These are phyloP conservation scores for Metalampra italica DNA, from an alignment of 2,888 invertebrate genomes.

Conservation along the genomic window DNA sequence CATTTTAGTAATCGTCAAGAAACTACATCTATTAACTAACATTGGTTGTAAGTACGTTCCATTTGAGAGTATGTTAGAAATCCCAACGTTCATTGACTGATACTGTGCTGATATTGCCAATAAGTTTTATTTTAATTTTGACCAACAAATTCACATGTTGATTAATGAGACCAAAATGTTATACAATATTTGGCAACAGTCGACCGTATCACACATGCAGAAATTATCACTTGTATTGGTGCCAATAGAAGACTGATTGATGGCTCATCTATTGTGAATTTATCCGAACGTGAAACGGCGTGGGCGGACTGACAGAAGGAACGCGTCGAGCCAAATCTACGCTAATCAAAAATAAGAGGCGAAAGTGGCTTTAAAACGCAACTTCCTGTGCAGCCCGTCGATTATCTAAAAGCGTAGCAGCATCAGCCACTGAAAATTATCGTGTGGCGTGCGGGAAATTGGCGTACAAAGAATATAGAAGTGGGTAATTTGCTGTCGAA, in stretches of 20 bases:
- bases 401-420: constrained; percentile 50
- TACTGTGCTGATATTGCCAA: not conserved
- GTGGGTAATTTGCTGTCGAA: constrained; percentile 58
- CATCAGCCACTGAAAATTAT: constrained; percentile 65
- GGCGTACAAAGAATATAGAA: constrained; percentile 56
- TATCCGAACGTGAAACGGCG: constrained; percentile 37
- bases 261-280: constrained; percentile 42
- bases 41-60: too few relatives aligned
- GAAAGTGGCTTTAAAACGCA: constrained; percentile 50
- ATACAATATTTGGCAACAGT: constrained; percentile 66
- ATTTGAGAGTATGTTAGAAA: too few relatives aligned
- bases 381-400: constrained; percentile 62
- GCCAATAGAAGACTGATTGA: constrained; percentile 67
- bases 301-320: constrained; percentile 39
- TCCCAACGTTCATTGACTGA: not conserved
- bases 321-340: constrained; percentile 31
- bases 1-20: not conserved
- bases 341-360: constrained; percentile 40
- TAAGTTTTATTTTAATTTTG: not conserved
- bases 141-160: not conserved
- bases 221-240: constrained; percentile 63
- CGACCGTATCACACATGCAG: constrained; percentile 52
- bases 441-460: constrained; percentile 69
- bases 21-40: too few relatives aligned
- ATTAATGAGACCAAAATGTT: constrained; percentile 28